Percentiles rank a stretch among this genome's conserved stretches.
Conservation (phyloP, 2,797 vertebrate species). For the Amphiprion clarkii region DNA sequence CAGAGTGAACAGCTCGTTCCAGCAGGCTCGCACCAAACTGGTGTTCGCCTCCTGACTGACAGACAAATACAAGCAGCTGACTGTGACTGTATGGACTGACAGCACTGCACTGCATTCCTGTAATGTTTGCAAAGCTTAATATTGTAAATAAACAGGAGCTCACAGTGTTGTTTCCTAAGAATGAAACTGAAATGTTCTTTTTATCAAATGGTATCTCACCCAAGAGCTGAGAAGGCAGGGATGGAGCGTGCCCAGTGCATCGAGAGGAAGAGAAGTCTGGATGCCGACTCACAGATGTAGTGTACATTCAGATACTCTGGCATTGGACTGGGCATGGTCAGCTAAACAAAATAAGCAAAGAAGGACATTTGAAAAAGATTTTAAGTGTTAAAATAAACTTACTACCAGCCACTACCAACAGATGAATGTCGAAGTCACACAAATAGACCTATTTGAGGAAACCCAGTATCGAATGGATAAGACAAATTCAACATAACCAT, state of each 20-base stretch:
- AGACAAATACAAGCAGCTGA: neutral
- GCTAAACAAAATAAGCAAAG: constrained; percentile 52
- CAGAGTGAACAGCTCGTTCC: constrained; percentile 98
- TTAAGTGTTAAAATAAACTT: neutral
- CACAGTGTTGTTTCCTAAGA: neutral
- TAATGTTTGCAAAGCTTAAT: neutral
- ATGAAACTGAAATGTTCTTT: neutral
- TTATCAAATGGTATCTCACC: constrained; percentile 84
- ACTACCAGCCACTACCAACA: neutral
- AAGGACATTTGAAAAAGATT: neutral
- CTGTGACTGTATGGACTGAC: too few relatives aligned
- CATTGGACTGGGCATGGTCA: constrained; percentile 94
- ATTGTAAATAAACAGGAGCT: constrained; percentile 4
- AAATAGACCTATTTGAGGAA: neutral
- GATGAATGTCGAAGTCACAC: neutral
- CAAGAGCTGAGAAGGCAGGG: constrained; percentile 96
- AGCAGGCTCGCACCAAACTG: constrained; percentile 95
- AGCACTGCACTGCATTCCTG: neutral
- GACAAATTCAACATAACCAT: neutral
- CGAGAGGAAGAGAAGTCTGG: constrained; percentile 97
- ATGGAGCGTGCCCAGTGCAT: constrained; percentile 99
- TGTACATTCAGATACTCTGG: constrained; percentile 98
- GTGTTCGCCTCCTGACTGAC: constrained; percentile 96
- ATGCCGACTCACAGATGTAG: constrained; percentile 99
- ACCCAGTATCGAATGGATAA: neutral